Evolutionary conservation across 1,140 invertebrate genomes (phyloP), one percentile per base, ranked within the genome.

Genomic region (Odontomachus brunneus): DNA sequence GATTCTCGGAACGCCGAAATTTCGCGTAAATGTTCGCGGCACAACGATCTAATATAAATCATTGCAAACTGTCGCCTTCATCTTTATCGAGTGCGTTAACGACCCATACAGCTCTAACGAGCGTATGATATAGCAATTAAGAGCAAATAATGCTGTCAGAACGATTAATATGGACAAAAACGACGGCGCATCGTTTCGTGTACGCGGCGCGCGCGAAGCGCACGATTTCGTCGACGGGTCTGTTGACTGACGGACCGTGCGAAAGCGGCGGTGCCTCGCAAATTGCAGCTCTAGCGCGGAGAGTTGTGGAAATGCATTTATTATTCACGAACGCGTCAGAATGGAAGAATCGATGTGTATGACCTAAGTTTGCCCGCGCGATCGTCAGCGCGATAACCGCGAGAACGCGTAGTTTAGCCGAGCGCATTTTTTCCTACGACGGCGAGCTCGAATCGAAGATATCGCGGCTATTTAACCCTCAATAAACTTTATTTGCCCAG

Each of bases 321-420:
- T 88, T 85, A 88, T 88, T 88, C 83, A 88, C 19, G 38, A 55
- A 71, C 29, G 2, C 17, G n/a, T n/a, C 62, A 57, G 69, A 53
- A 57, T 75, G 57, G 75, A 53, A 55, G 59, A 71, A 89, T 88
- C 87, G 83, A 88, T 88, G 83, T 83, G 57, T 83, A 44, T 67
- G 67, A 88, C 51, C 87, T 73, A 85, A 88, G 57, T 84, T 71
- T 76, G 65, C 38, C 62, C 48, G 29, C 55, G 57, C 80, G 83
- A 89, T 81, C 81, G 87, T 83, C 73, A 84, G 71, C 72, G 24
- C 80, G 75, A 86, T 26, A 44, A 69, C 19, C 49, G 26, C 44
- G 44, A 65, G 44, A 67, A 22, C 11, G 33, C 29, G 9, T 57
- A 48, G 3, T 44, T 44, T 44, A 44, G 9, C 38, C 38, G 38